phyloP scores from a whole-genome alignment of 2,113 vertebrate genomes.

The Setophaga kirtlandii region DNA sequence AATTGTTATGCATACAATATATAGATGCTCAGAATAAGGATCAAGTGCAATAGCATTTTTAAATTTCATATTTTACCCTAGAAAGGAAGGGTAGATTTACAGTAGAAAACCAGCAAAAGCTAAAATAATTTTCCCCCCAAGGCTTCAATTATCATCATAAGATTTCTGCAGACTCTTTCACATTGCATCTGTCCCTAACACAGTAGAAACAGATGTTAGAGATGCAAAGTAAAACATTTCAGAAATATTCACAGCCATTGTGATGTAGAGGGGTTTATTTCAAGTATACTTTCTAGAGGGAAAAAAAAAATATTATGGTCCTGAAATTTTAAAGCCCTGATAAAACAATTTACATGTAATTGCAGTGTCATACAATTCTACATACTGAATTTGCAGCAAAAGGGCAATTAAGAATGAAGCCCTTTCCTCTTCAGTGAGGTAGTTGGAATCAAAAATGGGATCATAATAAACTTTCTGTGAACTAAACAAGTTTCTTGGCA shows the following conservation, averaged over 20 bases:
- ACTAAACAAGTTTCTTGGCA: not conserved
- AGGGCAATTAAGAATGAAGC: not conserved
- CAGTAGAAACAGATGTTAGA: not conserved
- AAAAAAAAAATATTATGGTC: not conserved
- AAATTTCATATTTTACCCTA: not conserved
- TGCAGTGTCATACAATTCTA: not conserved
- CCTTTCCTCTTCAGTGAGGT: not conserved
- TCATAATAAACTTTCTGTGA: not conserved
- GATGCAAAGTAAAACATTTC: not conserved
- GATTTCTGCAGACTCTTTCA: slow-evolving; percentile 2
- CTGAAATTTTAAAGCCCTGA: slow-evolving; percentile 34
- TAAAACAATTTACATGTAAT: slow-evolving; percentile 4
- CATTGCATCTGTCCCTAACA: not conserved
- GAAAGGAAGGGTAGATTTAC: not conserved
- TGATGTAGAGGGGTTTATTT: not conserved
- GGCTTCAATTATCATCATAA: not conserved
- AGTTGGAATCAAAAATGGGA: not conserved
- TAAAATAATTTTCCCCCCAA: not conserved
- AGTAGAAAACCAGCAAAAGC: not conserved
- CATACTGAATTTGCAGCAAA: not conserved
- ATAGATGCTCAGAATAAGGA: not conserved
- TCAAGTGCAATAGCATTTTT: not conserved
- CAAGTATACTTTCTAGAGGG: not conserved
- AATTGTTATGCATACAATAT: not conserved
- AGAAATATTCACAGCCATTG: not conserved